Evolutionary conservation across 2,797 vertebrate species (phyloP).

Genomic region (Smutsia gigantea): DNA sequence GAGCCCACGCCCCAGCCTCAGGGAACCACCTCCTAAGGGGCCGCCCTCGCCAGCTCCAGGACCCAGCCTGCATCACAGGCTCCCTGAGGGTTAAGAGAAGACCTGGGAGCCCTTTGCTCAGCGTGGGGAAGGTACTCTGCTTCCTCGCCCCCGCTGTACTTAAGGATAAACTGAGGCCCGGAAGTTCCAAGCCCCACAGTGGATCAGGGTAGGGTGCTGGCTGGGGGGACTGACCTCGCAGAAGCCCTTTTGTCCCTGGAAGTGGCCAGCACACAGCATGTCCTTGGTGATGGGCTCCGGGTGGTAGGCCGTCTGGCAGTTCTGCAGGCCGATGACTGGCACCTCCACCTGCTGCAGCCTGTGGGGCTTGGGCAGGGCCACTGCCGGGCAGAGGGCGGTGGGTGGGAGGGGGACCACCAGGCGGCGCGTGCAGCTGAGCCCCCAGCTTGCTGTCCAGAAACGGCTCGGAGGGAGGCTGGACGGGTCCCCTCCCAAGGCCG

Average conservation of each 20-base stretch:
- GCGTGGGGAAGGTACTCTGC: neutral
- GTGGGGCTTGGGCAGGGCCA: neutral
- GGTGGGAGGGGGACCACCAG: rapidly evolving
- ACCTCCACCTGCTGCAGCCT: neutral
- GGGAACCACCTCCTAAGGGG: neutral
- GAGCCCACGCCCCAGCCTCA: neutral
- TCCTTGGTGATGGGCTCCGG: neutral
- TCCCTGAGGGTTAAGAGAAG: neutral
- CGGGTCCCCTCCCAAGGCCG: neutral
- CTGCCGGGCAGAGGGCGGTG: neutral
- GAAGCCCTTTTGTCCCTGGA: neutral
- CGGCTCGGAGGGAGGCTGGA: neutral
- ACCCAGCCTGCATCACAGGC: neutral
- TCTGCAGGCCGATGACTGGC: rapidly evolving
- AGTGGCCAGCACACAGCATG: neutral
- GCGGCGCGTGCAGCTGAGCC: rapidly evolving
- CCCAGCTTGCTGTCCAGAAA: neutral
- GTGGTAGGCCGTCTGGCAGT: neutral
- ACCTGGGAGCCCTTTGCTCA: neutral
- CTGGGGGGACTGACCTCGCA: neutral
- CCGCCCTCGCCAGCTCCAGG: neutral
- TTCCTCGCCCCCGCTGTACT: neutral
- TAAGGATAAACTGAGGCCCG: neutral
- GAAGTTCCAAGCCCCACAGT: neutral
- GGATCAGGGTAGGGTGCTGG: no score